phyloP scores from a whole-genome alignment of 2,113 vertebrate species.

The Arvicanthis niloticus region DNA sequence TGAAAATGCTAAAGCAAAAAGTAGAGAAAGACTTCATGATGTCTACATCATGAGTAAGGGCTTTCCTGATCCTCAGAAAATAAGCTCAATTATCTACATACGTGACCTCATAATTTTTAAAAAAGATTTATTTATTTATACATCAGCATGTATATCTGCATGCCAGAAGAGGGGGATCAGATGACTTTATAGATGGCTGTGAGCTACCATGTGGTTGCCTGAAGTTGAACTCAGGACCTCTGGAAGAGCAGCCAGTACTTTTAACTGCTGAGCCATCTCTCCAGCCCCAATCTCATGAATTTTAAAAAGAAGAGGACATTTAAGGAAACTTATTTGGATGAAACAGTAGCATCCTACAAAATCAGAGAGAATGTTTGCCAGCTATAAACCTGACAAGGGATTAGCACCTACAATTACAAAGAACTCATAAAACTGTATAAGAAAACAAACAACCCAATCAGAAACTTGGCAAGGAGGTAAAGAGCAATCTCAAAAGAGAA shows the following conservation, averaged over 20 bases:
- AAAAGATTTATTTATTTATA: too few species aligned
- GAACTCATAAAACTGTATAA: neutral
- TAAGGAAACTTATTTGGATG: neutral
- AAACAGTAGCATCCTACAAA: neutral
- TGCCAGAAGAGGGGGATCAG: too few species aligned
- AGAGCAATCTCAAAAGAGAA: neutral
- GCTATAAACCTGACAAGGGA: neutral
- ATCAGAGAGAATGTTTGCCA: neutral
- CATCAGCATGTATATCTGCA: too few species aligned
- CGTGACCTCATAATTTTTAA: neutral
- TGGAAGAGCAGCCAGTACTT: too few species aligned
- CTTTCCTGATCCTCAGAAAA: neutral
- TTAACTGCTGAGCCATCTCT: too few species aligned
- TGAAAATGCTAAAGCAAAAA: neutral
- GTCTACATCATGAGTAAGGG: neutral
- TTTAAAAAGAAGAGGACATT: too few species aligned
- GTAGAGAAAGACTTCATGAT: neutral
- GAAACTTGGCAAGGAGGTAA: neutral
- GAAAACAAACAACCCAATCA: neutral
- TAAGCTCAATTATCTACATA: neutral
- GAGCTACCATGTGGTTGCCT: too few species aligned
- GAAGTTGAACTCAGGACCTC: too few species aligned
- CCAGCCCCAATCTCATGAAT: too few species aligned
- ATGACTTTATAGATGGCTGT: too few species aligned
- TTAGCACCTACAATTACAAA: neutral